These are phyloP conservation scores for Pyrrhia umbra DNA, from an alignment of 2,888 invertebrate species.

Conservation along the genomic window DNA sequence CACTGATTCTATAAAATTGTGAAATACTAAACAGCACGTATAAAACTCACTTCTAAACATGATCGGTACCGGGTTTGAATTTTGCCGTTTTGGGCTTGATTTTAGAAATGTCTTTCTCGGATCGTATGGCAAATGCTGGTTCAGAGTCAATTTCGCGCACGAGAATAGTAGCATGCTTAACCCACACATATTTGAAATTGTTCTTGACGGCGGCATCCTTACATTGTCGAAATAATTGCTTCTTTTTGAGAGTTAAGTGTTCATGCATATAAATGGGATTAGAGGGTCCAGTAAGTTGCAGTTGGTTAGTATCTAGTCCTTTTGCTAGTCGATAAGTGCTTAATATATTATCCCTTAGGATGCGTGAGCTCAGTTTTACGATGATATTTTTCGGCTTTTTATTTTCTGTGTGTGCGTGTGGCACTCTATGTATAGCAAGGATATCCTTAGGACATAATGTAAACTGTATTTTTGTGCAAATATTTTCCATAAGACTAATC, in stretches of 20 bases:
- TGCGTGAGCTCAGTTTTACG: not conserved
- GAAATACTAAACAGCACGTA: no score
- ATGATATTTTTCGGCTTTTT: not conserved
- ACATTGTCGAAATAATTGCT: no score
- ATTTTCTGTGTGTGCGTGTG: not conserved
- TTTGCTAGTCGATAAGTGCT: slow-evolving; percentile 1
- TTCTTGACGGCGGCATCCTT: not conserved
- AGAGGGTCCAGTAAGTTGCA: not conserved
- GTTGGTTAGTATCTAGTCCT: not conserved
- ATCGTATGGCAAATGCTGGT: slow-evolving; percentile 6
- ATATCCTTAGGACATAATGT: not conserved
- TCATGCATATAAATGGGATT: not conserved
- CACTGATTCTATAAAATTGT: no score
- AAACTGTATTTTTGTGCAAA: not conserved
- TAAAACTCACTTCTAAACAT: no score
- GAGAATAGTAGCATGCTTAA: not conserved
- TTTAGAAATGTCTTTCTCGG: not conserved
- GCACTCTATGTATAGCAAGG: not conserved
- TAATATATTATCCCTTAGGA: not conserved
- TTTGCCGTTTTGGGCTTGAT: not conserved
- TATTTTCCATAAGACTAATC: not conserved
- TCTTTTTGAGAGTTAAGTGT: not conserved
- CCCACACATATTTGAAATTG: not conserved
- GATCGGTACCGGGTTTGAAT: not conserved
- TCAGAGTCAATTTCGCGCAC: not conserved